A percentile compares a stretch with the other conserved stretches of the same genome.
phyloP scores from a whole-genome alignment of 2,797 vertebrate species.

The Neosilurus mollespiculum region DNA sequence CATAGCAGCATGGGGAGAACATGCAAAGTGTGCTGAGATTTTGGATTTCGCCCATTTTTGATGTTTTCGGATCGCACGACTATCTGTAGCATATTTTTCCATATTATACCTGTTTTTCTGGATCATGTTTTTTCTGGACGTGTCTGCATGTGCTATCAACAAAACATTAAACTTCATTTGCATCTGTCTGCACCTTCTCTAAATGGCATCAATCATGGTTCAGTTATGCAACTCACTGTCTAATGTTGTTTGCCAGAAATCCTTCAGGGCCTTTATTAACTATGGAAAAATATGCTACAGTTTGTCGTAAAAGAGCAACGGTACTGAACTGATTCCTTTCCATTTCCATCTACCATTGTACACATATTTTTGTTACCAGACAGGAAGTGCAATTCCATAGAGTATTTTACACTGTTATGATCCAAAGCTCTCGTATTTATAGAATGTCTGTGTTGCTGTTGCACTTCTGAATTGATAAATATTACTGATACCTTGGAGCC shows the following conservation, averaged over 20 bases:
- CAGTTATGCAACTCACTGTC: background rate
- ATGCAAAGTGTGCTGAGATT: too few species aligned
- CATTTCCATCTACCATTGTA: background rate
- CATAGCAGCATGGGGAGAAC: too few species aligned
- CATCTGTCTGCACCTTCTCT: too few species aligned
- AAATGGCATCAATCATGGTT: background rate
- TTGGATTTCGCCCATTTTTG: too few species aligned
- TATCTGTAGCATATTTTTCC: too few species aligned
- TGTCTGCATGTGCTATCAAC: too few species aligned
- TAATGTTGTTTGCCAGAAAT: background rate
- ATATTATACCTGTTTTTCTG: too few species aligned
- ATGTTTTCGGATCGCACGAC: too few species aligned
- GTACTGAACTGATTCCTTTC: background rate
- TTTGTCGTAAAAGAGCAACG: background rate
- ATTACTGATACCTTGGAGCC: conserved; percentile 76
- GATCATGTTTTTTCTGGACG: too few species aligned
- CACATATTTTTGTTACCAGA: background rate
- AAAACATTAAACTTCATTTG: too few species aligned
- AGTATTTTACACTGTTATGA: background rate
- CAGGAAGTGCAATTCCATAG: background rate
- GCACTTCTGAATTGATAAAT: background rate
- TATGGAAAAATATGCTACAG: background rate
- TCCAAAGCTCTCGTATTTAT: background rate
- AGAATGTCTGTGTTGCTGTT: background rate
- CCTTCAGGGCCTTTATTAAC: background rate